phyloP scores from a whole-genome alignment of 2,888 invertebrate species.

The Protonemura montana region DNA sequence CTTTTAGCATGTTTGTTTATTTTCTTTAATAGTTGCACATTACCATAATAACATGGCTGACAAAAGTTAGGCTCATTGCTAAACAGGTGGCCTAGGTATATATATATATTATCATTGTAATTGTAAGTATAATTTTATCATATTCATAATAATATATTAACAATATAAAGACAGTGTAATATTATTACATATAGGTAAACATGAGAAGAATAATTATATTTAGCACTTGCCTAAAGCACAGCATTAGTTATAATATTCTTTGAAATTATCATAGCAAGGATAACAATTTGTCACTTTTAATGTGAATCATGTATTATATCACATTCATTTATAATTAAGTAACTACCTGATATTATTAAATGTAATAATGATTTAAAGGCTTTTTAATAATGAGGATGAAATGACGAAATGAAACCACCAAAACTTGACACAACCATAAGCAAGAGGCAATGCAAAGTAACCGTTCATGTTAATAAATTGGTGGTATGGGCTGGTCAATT shows the following conservation, averaged over 20 bases:
- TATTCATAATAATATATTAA: neutral
- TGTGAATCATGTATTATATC: neutral
- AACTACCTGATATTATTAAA: neutral
- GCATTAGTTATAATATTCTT: neutral
- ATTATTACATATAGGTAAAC: neutral
- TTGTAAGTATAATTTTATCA: neutral
- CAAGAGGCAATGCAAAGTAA: neutral
- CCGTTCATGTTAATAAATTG: too few relatives aligned
- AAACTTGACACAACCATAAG: neutral
- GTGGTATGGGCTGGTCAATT: too few relatives aligned
- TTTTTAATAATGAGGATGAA: neutral
- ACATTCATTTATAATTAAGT: neutral
- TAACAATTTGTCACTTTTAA: neutral
- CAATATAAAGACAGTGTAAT: neutral
- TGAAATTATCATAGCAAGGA: neutral
- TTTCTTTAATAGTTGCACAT: constrained; percentile 27
- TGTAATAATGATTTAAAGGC: neutral
- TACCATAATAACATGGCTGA: constrained; percentile 4
- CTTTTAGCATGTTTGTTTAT: neutral
- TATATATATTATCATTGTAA: neutral
- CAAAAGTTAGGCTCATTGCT: neutral
- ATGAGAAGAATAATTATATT: neutral
- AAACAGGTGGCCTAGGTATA: neutral
- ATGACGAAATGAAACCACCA: constrained; percentile 7
- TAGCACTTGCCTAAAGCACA: neutral